phyloP scores from a whole-genome alignment of 2,888 invertebrate species.

The Philereme vetulata region DNA sequence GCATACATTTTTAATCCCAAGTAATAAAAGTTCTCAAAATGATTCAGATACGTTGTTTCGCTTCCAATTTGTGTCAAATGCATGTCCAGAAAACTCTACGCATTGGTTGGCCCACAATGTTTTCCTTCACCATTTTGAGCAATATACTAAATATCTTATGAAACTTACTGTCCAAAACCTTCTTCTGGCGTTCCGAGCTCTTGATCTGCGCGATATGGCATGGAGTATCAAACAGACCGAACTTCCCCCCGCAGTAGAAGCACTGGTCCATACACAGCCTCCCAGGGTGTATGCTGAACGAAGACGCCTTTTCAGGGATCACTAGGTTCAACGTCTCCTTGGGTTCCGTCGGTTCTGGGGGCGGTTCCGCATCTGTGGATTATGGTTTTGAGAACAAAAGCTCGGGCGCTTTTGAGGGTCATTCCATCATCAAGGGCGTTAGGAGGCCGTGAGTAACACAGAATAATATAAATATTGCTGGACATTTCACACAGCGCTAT shows the following conservation, averaged over 20 bases:
- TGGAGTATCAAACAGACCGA: slow-evolving; percentile 93
- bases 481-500: no score
- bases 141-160: neutral
- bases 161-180: slow-evolving; percentile 88
- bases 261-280: slow-evolving; percentile 93
- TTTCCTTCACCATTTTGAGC: no score
- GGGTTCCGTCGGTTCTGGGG: slow-evolving; percentile 68
- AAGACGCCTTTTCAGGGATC: slow-evolving; percentile 94
- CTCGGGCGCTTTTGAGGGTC: slow-evolving; percentile 14
- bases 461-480: no score
- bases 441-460: no score
- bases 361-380: slow-evolving; percentile 61
- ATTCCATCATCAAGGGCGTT: neutral
- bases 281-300: slow-evolving; percentile 93
- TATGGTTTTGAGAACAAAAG: slow-evolving; percentile 13
- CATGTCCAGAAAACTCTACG: no score
- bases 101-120: no score
- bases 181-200: slow-evolving; percentile 90
- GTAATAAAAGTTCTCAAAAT: no score
- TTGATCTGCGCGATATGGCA: slow-evolving; percentile 95
- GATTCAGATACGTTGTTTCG: no score
- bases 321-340: slow-evolving; percentile 86
- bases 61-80: no score
- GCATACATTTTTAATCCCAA: no score
- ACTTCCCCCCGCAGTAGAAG: slow-evolving; percentile 94